Conservation (phyloP, 2,888 invertebrate genomes). For the Sphinx pinastri region DNA sequence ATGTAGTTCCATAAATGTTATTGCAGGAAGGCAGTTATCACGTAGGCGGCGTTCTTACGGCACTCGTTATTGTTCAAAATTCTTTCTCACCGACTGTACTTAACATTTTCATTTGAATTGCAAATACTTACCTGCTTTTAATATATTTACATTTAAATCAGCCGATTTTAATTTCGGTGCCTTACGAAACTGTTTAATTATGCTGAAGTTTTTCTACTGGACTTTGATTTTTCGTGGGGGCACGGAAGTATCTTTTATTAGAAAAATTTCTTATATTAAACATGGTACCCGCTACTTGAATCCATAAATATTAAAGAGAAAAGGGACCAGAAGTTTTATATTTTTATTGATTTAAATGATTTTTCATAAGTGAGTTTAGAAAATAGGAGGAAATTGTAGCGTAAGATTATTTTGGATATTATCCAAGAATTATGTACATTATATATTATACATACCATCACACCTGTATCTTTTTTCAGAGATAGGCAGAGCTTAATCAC, state of each 20-base stretch:
- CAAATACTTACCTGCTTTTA: conserved; percentile 42
- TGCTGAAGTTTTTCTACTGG: conserved; percentile 10
- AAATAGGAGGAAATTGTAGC: too few relatives aligned
- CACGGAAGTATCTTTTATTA: not conserved
- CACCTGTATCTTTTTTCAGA: too few relatives aligned
- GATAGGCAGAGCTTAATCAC: too few relatives aligned
- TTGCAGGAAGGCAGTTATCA: conserved; percentile 1
- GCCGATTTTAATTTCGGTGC: conserved; percentile 40
- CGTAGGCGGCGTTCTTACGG: not conserved
- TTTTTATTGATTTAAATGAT: too few relatives aligned
- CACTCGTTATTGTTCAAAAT: not conserved
- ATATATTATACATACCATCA: too few relatives aligned
- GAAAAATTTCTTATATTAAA: too few relatives aligned
- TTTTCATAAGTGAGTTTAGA: too few relatives aligned
- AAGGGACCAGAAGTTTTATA: too few relatives aligned
- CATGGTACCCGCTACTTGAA: too few relatives aligned
- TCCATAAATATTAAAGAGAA: too few relatives aligned
- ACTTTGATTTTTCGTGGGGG: not conserved
- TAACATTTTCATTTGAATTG: conserved; percentile 43
- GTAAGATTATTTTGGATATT: too few relatives aligned
- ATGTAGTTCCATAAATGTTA: conserved; percentile 10
- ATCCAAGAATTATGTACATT: too few relatives aligned
- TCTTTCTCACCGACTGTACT: conserved; percentile 35
- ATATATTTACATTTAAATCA: conserved; percentile 42
- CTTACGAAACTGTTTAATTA: conserved; percentile 32